Percentiles rank a stretch among this genome's conserved stretches.
phyloP scores from a whole-genome alignment of 2,888 invertebrate species.

The Drosophila fulvimacula region DNA sequence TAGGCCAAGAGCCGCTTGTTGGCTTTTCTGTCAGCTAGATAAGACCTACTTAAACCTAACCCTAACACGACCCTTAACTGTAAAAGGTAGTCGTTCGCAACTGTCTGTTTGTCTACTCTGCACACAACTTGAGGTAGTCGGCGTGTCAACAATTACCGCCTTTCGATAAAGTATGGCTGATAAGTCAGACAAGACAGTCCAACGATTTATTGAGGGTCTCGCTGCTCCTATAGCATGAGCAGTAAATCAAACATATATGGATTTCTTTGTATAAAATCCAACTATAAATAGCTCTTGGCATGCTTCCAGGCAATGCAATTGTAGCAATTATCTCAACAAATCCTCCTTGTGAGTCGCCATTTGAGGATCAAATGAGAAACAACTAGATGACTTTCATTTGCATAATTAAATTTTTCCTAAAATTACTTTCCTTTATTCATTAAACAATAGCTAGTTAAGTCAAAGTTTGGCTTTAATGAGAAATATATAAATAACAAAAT shows the following conservation, averaged over 20 bases:
- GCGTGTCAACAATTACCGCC: conserved; percentile 46
- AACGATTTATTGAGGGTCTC: conserved; percentile 21
- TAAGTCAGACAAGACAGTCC: conserved; percentile 22
- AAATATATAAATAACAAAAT: not conserved
- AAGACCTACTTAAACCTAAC: conserved; percentile 22
- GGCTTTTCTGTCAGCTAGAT: conserved; percentile 33
- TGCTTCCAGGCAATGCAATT: conserved; percentile 12
- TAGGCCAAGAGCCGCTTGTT: conserved; percentile 38
- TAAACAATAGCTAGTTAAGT: not conserved
- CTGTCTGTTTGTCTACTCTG: conserved; percentile 18
- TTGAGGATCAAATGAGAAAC: not conserved
- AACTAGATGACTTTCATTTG: not conserved
- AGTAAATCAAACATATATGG: conserved; percentile 18
- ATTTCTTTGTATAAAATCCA: conserved; percentile 35
- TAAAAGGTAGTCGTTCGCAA: conserved; percentile 39
- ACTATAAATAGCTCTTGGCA: conserved; percentile 38
- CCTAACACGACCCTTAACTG: conserved; percentile 37
- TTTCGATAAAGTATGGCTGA: conserved; percentile 41
- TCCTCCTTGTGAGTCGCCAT: no score
- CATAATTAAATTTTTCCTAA: no score
- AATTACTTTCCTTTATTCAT: no score
- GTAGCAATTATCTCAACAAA: not conserved
- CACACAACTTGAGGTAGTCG: conserved; percentile 32
- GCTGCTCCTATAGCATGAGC: conserved; percentile 13
- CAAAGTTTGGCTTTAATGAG: not conserved